Percentiles rank a stretch among this genome's conserved stretches.
Evolutionary conservation across 1,140 invertebrate species (phyloP).

Genomic region (Temnothorax curvispinosus): DNA sequence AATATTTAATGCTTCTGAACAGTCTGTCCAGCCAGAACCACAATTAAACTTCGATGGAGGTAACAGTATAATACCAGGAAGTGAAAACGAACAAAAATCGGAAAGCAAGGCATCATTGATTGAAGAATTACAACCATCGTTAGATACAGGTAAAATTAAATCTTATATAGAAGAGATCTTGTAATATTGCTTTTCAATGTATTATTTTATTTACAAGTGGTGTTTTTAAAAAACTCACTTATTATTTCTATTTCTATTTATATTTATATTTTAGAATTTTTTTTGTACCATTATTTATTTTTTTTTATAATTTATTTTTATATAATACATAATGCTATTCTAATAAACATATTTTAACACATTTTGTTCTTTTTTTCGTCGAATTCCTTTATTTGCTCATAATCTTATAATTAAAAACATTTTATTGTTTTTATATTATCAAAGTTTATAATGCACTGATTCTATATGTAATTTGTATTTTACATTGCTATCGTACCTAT

Average conservation of each 20-base stretch:
- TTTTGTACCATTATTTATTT: slow-evolving; percentile 3
- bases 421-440: slow-evolving; percentile 3
- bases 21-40: neutral
- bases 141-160: slow-evolving; percentile 80
- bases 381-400: neutral
- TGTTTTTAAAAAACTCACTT: neutral
- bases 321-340: neutral
- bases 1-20: slow-evolving; percentile 23
- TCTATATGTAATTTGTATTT: slow-evolving; percentile 18
- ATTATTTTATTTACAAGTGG: neutral
- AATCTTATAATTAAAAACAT: slow-evolving; percentile 17
- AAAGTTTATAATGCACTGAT: neutral
- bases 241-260: slow-evolving; percentile 8
- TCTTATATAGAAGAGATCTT: slow-evolving; percentile 33
- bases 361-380: neutral
- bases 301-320: slow-evolving; percentile 28
- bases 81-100: slow-evolving; percentile 73
- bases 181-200: slow-evolving; percentile 1
- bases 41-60: slow-evolving; percentile 10
- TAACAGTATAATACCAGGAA: slow-evolving; percentile 73
- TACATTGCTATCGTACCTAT: slow-evolving; percentile 60
- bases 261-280: slow-evolving; percentile 46
- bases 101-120: slow-evolving; percentile 71
- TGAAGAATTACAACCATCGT: slow-evolving; percentile 79
- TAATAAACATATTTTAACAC: slow-evolving; percentile 9